These are phyloP conservation scores for Stegodyphus mimosarum DNA, from an alignment of 1,140 invertebrate genomes.

Conservation along the genomic window DNA sequence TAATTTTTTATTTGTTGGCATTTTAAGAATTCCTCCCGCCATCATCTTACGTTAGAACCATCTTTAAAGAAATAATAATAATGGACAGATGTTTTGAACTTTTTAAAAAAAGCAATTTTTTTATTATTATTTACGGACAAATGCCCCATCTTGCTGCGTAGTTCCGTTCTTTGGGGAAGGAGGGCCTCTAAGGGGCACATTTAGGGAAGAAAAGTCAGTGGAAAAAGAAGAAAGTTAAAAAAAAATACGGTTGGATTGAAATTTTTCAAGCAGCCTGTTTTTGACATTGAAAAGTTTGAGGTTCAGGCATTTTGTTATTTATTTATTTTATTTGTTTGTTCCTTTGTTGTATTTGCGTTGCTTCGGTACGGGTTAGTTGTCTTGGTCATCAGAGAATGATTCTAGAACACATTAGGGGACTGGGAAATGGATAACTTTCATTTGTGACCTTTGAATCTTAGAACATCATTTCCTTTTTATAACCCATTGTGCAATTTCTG, in stretches of 20 bases:
- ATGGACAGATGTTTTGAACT: slow-evolving; percentile 53
- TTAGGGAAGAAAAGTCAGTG: background rate
- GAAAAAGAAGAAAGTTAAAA: background rate
- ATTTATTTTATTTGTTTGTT: slow-evolving; percentile 17
- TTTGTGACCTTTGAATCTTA: background rate
- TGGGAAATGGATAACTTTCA: slow-evolving; percentile 20
- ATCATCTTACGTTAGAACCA: slow-evolving; percentile 2
- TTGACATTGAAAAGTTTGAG: slow-evolving; percentile 56
- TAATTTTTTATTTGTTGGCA: slow-evolving; percentile 55
- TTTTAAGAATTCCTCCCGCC: slow-evolving; percentile 31
- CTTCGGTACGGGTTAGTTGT: background rate
- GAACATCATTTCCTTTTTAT: too few relatives aligned
- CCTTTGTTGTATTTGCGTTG: background rate
- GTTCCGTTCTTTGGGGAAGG: background rate
- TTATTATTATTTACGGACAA: slow-evolving; percentile 57
- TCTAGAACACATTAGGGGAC: background rate
- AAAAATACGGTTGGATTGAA: slow-evolving; percentile 27
- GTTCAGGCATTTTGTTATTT: background rate
- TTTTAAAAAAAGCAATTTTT: slow-evolving; percentile 20
- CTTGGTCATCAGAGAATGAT: slow-evolving; percentile 1
- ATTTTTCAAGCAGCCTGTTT: slow-evolving; percentile 41
- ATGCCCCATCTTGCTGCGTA: background rate
- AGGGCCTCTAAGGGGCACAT: background rate
- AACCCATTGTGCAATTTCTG: too few relatives aligned
- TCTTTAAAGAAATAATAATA: slow-evolving; percentile 13